Base-by-base conservation (phyloP, 1,140 invertebrate species). In the Teleopsis dalmanni region DNA sequence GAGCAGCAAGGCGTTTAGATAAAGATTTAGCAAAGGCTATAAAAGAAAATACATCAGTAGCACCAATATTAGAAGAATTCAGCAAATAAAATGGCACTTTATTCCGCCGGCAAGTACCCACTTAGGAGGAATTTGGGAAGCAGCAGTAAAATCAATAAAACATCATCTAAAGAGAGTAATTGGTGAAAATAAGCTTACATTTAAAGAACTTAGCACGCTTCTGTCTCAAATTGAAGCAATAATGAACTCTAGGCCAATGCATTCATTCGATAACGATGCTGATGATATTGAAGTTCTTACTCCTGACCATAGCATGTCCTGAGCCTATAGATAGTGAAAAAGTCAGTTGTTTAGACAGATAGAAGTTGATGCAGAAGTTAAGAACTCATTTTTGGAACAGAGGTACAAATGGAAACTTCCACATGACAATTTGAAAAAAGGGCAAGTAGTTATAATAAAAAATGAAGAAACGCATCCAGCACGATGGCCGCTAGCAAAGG, bases 401-500 rank as follows among this genome's bases (percentile, higher is more conserved):
- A 49, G 47, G 31, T 26, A 22, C 9, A 65, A 65, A 53, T 66
- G 57, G 57, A 38, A 45, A 11, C 9, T n/a, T 27, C 6, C 25
- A 23, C 8, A 49, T 38, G 6, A 27, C 7, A 54, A 54, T 29
- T 8, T 65, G 1, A 49, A 52, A 33, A 23, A 45, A 6, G 54
- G 52, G 14, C 50, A 59, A 34, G 23, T 58, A 36, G 62, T 57
- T 13, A 47, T 59, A 2, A 25, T 62, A 3, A 56, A 54, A 23
- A 56, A 66, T 9, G 47, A 51, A 27, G 57, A 57, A 35, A 21
- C 54, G 25, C 50, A 54, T 13, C 60, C 56, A n/a, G 18, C 52
- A 23, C 48, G 50, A 21, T 67, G 62, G 62, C 25, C 54, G 23
- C 35, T 69, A 3, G 55, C 43, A 14, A 46, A 53, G 27, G 37